Percentiles rank a stretch among this genome's conserved stretches.
phyloP scores from a whole-genome alignment of 2,113 vertebrate genomes.

The Balaeniceps rex region DNA sequence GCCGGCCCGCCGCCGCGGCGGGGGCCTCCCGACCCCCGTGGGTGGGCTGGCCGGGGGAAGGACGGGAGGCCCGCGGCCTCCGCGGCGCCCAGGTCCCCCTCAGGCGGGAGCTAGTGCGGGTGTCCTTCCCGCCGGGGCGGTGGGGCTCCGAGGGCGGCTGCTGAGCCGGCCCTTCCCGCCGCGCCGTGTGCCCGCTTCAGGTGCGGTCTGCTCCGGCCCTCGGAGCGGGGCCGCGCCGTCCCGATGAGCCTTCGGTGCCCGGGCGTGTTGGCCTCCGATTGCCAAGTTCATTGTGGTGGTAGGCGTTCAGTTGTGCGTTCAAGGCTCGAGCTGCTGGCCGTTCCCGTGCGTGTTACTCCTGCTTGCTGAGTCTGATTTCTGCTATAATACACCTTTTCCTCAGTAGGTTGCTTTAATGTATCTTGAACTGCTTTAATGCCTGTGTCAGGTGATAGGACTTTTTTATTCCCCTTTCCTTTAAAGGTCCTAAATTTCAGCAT shows the following conservation, averaged over 20 bases:
- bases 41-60: neutral
- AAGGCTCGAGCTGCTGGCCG: neutral
- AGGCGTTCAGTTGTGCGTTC: rapidly evolving
- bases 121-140: neutral
- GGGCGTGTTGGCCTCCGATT: rapidly evolving
- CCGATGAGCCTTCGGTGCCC: neutral
- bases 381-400: neutral
- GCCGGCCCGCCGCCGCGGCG: neutral
- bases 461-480: neutral
- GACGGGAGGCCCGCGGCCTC: neutral
- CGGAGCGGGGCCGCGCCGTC: neutral
- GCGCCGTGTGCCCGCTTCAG: neutral
- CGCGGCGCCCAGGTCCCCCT: neutral
- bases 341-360: neutral
- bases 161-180: neutral
- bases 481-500: neutral
- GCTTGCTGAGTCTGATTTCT: neutral
- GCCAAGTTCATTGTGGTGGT: neutral
- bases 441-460: neutral
- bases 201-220: neutral
- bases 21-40: neutral
- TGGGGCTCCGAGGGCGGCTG: neutral
- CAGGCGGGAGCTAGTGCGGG: neutral
- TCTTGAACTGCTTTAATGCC: neutral
- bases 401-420: neutral